Evolutionary conservation across 1,140 invertebrate genomes (phyloP), one percentile per base, ranked within the genome.

Genomic region (Himalopsyche phryganea): DNA sequence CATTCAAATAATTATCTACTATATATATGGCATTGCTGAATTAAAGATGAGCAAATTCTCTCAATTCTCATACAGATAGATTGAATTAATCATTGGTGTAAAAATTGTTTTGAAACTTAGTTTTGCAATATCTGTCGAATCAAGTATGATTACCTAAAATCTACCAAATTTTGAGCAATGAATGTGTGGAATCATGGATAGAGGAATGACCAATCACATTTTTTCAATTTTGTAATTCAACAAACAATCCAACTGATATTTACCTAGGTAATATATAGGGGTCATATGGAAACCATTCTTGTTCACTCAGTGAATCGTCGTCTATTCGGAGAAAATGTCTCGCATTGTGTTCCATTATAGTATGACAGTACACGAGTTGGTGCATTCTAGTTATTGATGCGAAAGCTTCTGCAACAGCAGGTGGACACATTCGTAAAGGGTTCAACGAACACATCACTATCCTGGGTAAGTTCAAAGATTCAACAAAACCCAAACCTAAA

Each of bases 311-410:
- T 0, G 50, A 36, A 0, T 46, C 28, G 11, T 54, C 60, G 0
- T 57, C 15, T 10, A 92, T 67, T 19, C 70, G 71, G 7, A 93
- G 68, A 18, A 81, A 81, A 13, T 80, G 83, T 35, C 90, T 77
- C 1, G 83, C 77, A 75, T 97, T 97, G 58, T 86, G 83, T 67
- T 96, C 91, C 33, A 97, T 89, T 41, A 96, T 81, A 0, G 92
- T 83, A 71, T 94, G 89, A 74, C 94, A 97, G 74, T 96, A 96
- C 3, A 90, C 92, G 41, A 97, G 77, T 69, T 96, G 94, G 71
- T 95, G 89, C n/a, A 84, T 84, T 63, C 89, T 82, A 1, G 91
- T 87, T 4, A 94, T 82, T 0, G 86, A 85, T 1, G 92, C 89
- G 76, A 98, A 98, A 17, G 88, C 88, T 64, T 86, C 85, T 0